Evolutionary conservation across 2,888 invertebrate genomes (phyloP), one percentile per base, ranked within the genome.

Genomic region (Eupithecia dodoneata): DNA sequence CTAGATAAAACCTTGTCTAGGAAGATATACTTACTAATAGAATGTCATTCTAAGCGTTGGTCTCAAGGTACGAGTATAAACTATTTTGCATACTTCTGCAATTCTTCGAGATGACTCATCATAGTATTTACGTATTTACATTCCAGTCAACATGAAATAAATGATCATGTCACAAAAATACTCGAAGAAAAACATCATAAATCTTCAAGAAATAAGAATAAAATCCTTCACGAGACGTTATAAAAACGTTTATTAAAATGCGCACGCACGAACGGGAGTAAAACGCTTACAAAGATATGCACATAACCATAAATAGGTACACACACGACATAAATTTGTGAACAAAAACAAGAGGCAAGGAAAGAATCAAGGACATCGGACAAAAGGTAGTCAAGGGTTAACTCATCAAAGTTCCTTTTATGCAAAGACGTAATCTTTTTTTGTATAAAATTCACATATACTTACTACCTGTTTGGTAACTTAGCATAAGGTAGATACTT

Each of bases 231-330:
- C 80, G 75, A 73, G 78, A 79, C 77, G 75, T 74, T 83, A 69
- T 76, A 81, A 79, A 81, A 82, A 82, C 82, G 81, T 83, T 86
- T 85, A 84, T 87, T 88, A 85, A 89, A 88, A 90, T 90, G 89
- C 90, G 82, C 83, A 84, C 85, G 85, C 85, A 85, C 87, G 84
- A 81, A 82, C 81, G 79, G 55, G 81, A 84, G 80, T 81, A 83
- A 79, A 88, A 83, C 82, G 81, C 81, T 83, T 84, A 84, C 75
- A 78, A 71, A 82, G 83, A 83, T 86, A 81, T 83, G 78, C 82
- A 81, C 73, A 77, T 80, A 81, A 82, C 79, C 73, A 74, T 59
- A 78, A 55, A 81, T 63, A 63, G 63, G 10, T 63, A 63, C 12
- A 63, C 18, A 63, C 10, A 63, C 18, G 59, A 85, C 69, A 77